Conservation (phyloP, 2,888 invertebrate genomes). For the Onthophagus sagittarius region DNA sequence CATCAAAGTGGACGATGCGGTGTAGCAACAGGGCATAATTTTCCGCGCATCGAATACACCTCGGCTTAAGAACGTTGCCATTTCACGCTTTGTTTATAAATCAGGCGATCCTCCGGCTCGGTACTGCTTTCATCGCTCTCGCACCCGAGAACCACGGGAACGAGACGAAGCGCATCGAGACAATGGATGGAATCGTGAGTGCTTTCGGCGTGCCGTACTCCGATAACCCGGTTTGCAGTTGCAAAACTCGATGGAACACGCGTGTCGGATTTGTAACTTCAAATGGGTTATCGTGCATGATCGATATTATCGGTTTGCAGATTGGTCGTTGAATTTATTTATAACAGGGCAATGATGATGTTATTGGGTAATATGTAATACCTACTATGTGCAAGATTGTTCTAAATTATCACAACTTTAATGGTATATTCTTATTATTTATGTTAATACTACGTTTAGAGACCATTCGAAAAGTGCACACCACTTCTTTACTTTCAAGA, state of each 20-base stretch:
- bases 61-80: neutral
- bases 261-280: neutral
- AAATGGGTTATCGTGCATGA: neutral
- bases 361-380: too few species aligned
- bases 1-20: neutral
- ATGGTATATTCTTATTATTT: too few species aligned
- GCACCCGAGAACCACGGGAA: neutral
- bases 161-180: neutral
- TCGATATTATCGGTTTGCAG: neutral
- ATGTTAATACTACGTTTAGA: too few species aligned
- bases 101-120: neutral
- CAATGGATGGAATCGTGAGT: neutral
- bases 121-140: neutral
- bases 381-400: too few species aligned
- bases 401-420: too few species aligned
- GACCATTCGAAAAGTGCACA: too few species aligned
- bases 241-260: neutral
- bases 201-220: neutral
- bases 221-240: neutral
- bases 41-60: neutral
- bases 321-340: too few species aligned
- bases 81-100: neutral
- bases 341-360: too few species aligned
- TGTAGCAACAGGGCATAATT: neutral
- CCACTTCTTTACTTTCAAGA: too few species aligned